Conservation (phyloP, 2,888 invertebrate species). For the Chironomus tentans region DNA sequence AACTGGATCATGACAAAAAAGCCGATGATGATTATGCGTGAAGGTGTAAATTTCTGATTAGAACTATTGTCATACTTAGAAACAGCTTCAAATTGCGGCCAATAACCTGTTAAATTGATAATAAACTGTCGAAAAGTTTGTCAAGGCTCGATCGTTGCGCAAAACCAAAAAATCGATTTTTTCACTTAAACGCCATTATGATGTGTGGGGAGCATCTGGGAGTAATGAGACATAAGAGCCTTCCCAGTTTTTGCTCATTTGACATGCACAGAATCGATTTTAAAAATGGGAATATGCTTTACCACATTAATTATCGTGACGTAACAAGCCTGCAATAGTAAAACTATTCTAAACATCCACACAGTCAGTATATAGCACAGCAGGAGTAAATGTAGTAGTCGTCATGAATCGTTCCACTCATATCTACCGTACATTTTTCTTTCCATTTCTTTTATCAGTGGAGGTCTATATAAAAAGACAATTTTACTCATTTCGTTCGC, state of each 20-base stretch:
- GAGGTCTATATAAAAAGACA: too few relatives aligned
- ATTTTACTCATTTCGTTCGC: too few relatives aligned
- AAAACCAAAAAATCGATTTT: constrained; percentile 13
- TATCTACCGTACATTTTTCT: too few relatives aligned
- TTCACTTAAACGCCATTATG: background rate
- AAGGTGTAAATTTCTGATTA: background rate
- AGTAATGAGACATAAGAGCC: background rate
- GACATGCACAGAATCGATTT: background rate
- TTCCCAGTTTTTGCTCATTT: background rate
- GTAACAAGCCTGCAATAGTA: background rate
- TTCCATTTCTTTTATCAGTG: too few relatives aligned
- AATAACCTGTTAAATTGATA: too few relatives aligned
- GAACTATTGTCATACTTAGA: background rate
- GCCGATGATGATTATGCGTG: background rate
- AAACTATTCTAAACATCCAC: too few relatives aligned
- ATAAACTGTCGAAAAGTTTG: background rate
- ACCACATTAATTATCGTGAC: background rate
- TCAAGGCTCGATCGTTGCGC: constrained; percentile 11
- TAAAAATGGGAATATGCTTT: too few relatives aligned
- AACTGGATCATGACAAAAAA: background rate
- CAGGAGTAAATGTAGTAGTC: too few relatives aligned
- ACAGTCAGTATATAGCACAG: too few relatives aligned
- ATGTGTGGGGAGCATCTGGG: background rate
- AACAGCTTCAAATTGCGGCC: too few relatives aligned
- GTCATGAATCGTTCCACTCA: too few relatives aligned